A percentile compares a stretch with the other conserved stretches of the same genome.
Evolutionary conservation across 2,888 invertebrate species (phyloP).

Genomic region (Standfussiana lucernea): DNA sequence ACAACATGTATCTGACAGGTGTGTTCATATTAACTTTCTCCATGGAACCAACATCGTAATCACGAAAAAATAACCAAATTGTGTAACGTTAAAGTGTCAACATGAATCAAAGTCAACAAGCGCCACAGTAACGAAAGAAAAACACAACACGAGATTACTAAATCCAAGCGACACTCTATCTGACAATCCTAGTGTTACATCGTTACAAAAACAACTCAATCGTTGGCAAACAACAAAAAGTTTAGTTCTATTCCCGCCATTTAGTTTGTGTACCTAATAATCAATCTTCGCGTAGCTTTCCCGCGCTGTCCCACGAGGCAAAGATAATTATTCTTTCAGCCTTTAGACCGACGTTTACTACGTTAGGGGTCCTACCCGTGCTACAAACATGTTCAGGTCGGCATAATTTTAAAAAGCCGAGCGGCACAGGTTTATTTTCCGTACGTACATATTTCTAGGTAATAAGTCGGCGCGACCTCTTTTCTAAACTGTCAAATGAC

Average conservation of each 20-base stretch:
- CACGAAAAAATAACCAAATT: background rate
- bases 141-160: background rate
- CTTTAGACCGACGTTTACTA: background rate
- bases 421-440: background rate
- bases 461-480: no score
- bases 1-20: background rate
- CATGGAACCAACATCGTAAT: background rate
- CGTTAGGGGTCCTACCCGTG: background rate
- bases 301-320: conserved; percentile 33
- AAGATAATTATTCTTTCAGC: conserved; percentile 63
- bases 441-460: no score
- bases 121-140: background rate
- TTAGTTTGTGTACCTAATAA: conserved; percentile 49
- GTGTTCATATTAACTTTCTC: background rate
- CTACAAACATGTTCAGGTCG: background rate
- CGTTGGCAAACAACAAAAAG: conserved; percentile 30
- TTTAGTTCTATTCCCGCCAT: conserved; percentile 22
- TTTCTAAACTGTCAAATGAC: no score
- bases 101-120: background rate
- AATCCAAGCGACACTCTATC: conserved; percentile 13
- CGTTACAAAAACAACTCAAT: conserved; percentile 38
- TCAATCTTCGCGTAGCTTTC: conserved; percentile 58
- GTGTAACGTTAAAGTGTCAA: background rate
- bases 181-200: conserved; percentile 9
- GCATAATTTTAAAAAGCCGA: background rate